These are phyloP conservation scores for Jaculus jaculus DNA, from an alignment of 2,113 vertebrate species.

Conservation along the genomic window DNA sequence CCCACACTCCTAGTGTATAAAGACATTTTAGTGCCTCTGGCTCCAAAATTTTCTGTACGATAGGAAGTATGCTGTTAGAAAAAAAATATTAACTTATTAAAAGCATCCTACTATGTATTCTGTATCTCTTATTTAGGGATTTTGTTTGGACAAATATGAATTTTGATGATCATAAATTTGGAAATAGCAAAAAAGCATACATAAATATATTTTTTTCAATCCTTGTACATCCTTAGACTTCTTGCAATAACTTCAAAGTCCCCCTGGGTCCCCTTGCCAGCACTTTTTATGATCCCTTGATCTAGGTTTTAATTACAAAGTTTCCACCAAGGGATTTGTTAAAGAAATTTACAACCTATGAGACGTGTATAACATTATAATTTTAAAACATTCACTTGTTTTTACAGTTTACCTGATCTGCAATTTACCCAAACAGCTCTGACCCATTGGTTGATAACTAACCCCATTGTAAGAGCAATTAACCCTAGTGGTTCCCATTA, in stretches of 20 bases:
- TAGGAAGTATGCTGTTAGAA: slow-evolving; percentile 48
- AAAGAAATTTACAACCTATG: neutral
- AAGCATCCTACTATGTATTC: neutral
- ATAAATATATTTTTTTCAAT: neutral
- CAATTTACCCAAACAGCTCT: slow-evolving; percentile 18
- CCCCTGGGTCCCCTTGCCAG: neutral
- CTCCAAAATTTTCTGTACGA: neutral
- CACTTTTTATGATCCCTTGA: neutral
- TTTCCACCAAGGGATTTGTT: neutral
- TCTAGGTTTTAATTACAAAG: neutral
- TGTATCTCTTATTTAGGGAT: neutral
- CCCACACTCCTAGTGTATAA: neutral
- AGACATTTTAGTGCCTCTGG: slow-evolving; percentile 15
- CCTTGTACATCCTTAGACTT: neutral
- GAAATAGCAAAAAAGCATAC: neutral
- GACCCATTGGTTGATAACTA: neutral
- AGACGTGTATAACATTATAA: neutral
- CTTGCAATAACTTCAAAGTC: neutral
- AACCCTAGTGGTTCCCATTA: neutral
- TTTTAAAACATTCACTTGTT: slow-evolving; percentile 43
- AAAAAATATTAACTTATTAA: neutral
- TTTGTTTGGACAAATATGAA: neutral
- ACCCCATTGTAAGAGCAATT: neutral
- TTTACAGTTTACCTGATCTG: slow-evolving; percentile 62
- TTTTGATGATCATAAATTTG: slow-evolving; percentile 5